These are phyloP conservation scores for Diplazon laetatorius DNA, from an alignment of 2,888 invertebrate species.

Conservation along the genomic window DNA sequence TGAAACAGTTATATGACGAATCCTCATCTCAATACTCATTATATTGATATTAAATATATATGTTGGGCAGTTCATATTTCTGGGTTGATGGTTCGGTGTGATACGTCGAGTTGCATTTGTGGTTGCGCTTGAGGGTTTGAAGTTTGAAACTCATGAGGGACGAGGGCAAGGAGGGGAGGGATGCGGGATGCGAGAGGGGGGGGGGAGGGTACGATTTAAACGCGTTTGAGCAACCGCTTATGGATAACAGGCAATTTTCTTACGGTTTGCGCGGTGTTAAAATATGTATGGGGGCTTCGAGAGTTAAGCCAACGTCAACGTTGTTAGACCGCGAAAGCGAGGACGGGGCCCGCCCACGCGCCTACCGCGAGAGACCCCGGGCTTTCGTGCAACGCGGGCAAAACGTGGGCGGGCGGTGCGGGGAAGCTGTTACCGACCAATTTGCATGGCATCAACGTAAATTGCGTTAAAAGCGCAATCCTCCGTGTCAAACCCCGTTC, in stretches of 20 bases:
- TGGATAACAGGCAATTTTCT: slow-evolving; percentile 82
- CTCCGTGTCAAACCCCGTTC: slow-evolving; percentile 62
- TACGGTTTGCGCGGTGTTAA: slow-evolving; percentile 81
- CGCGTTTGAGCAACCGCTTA: slow-evolving; percentile 79
- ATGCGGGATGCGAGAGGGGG: too few relatives aligned
- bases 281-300: slow-evolving; percentile 82
- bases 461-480: slow-evolving; percentile 78
- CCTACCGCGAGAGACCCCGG: too few relatives aligned
- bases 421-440: slow-evolving; percentile 82
- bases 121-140: slow-evolving; percentile 25
- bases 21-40: too few relatives aligned
- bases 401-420: slow-evolving; percentile 69
- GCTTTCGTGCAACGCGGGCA: slow-evolving; percentile 38
- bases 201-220: slow-evolving; percentile 73
- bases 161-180: slow-evolving; percentile 23
- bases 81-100: too few relatives aligned
- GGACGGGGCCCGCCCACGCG: slow-evolving; percentile 49
- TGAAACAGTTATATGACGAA: too few relatives aligned
- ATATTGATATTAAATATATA: too few relatives aligned
- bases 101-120: slow-evolving; percentile 59
- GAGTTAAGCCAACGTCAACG: slow-evolving; percentile 78
- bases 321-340: slow-evolving; percentile 64
- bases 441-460: slow-evolving; percentile 80
- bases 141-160: too few relatives aligned
- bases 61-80: too few relatives aligned